Conservation (phyloP, 2,888 invertebrate genomes). For the Cosmopolites sordidus region DNA sequence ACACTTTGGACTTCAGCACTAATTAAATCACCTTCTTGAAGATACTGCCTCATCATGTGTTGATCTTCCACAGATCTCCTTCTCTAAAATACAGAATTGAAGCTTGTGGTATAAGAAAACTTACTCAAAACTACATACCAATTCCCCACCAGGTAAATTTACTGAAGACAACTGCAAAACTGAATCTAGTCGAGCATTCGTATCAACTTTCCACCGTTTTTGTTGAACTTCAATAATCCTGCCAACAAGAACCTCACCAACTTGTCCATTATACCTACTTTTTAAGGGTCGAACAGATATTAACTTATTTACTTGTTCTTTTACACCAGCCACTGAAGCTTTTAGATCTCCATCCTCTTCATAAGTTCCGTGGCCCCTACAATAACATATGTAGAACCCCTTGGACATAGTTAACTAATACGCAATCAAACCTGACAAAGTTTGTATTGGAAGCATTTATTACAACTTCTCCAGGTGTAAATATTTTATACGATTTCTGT, state of each 20-base stretch:
- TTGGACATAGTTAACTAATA: not conserved
- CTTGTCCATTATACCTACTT: conserved; percentile 86
- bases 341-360: conserved; percentile 76
- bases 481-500: conserved; percentile 62
- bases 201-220: conserved; percentile 92
- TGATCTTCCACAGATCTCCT: conserved; percentile 94
- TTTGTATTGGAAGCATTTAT: conserved; percentile 72
- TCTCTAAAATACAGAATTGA: conserved; percentile 53
- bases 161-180: conserved; percentile 85
- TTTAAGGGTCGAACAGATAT: conserved; percentile 89
- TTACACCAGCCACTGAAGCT: conserved; percentile 91
- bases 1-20: conserved; percentile 97
- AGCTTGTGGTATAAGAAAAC: not conserved
- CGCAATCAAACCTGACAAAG: conserved; percentile 67
- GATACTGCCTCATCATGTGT: conserved; percentile 91
- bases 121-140: conserved; percentile 53
- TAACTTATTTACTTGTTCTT: conserved; percentile 91
- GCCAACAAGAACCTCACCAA: conserved; percentile 96
- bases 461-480: conserved; percentile 78
- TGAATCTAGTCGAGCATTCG: conserved; percentile 85
- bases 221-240: conserved; percentile 92
- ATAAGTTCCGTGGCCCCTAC: conserved; percentile 95
- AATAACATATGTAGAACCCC: conserved; percentile 1
- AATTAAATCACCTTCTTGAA: conserved; percentile 92
- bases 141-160: conserved; percentile 95